These are phyloP conservation scores for Formica selysi DNA, from an alignment of 1,140 invertebrate species.

Conservation along the genomic window DNA sequence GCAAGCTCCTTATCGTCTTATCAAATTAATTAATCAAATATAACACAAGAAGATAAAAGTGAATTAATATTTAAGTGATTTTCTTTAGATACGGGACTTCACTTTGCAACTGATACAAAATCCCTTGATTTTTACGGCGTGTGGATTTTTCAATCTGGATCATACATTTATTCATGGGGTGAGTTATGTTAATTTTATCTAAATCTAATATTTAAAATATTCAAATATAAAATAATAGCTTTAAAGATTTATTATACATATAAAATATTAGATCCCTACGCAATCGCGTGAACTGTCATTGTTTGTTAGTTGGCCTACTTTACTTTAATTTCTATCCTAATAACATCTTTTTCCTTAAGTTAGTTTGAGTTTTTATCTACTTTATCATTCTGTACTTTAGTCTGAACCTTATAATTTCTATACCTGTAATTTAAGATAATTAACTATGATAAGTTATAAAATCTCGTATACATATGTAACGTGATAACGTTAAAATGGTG, in stretches of 20 bases:
- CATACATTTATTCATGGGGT: conserved; percentile 74
- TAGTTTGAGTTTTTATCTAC: not conserved
- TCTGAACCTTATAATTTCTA: not conserved
- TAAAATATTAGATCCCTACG: not conserved
- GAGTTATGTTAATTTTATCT: not conserved
- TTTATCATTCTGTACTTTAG: not conserved
- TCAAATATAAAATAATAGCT: not conserved
- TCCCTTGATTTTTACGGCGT: conserved; percentile 75
- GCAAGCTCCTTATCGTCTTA: conserved; percentile 19
- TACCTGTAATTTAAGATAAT: not conserved
- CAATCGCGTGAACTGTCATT: not conserved
- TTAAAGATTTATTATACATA: not conserved
- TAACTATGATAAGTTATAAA: not conserved
- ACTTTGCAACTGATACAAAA: conserved; percentile 77
- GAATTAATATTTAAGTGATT: not conserved
- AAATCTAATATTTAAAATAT: not conserved
- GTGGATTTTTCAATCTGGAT: conserved; percentile 77
- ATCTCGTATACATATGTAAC: not conserved
- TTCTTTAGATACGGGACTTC: conserved; percentile 75
- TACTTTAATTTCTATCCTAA: not conserved
- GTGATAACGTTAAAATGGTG: not conserved
- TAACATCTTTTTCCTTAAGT: not conserved
- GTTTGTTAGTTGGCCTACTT: not conserved
- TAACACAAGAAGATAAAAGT: not conserved
- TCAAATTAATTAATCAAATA: not conserved